These are phyloP conservation scores for Pachyseris speciosa DNA, from an alignment of 64 coral and sea anemone genomes.

Conservation along the genomic window DNA sequence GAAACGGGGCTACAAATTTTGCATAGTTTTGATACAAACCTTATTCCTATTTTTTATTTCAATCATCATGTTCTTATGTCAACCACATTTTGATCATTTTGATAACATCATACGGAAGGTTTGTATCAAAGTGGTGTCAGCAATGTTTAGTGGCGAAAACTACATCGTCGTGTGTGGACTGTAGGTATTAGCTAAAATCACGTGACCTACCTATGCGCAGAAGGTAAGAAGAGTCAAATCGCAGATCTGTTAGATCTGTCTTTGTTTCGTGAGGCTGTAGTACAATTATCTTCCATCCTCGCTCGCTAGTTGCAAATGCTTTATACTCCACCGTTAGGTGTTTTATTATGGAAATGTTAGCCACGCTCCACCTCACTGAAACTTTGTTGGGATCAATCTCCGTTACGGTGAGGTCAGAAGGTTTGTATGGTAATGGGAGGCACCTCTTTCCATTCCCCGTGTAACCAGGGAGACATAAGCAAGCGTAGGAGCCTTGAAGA, in stretches of 20 bases:
- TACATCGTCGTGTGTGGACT: too few species aligned
- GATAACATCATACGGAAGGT: too few species aligned
- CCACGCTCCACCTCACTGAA: background rate
- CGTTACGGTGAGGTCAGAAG: background rate
- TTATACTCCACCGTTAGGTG: slow-evolving; percentile 9
- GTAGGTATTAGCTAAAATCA: background rate
- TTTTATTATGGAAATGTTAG: background rate
- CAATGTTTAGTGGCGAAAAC: too few species aligned
- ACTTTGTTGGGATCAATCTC: background rate
- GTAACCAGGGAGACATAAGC: background rate
- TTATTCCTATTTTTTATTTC: too few species aligned
- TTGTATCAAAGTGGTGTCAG: too few species aligned
- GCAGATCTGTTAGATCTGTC: background rate
- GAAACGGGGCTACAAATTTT: too few species aligned
- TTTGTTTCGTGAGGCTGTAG: background rate
- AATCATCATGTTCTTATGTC: too few species aligned
- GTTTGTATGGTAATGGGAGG: background rate
- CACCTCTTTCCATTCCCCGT: background rate
- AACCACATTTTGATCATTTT: too few species aligned
- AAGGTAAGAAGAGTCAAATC: background rate
- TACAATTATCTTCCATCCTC: background rate
- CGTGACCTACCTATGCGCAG: slow-evolving; percentile 22
- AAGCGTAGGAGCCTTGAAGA: slow-evolving; percentile 6
- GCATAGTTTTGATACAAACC: too few species aligned
- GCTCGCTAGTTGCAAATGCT: background rate